These are phyloP conservation scores for Globia sparganii DNA, from an alignment of 2,888 invertebrate genomes.

Conservation along the genomic window DNA sequence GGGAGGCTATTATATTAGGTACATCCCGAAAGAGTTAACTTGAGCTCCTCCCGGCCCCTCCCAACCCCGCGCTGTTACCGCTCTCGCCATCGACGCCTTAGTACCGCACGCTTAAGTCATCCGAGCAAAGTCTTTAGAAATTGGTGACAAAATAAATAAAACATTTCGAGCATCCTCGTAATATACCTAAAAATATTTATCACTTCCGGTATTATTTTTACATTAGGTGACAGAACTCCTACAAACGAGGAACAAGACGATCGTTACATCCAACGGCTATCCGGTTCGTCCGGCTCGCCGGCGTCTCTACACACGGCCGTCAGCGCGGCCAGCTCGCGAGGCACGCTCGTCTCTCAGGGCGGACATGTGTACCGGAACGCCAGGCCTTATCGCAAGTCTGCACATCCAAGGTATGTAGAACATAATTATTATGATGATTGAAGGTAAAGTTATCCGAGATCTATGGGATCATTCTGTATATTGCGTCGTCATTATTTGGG, in stretches of 20 bases:
- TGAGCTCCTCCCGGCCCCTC: too few relatives aligned
- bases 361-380: slow-evolving; percentile 90
- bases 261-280: slow-evolving; percentile 40
- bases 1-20: neutral
- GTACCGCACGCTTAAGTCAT: too few relatives aligned
- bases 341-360: slow-evolving; percentile 89
- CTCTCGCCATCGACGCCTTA: too few relatives aligned
- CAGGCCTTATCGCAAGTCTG: slow-evolving; percentile 77
- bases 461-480: neutral
- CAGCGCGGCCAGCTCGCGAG: slow-evolving; percentile 87
- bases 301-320: slow-evolving; percentile 79
- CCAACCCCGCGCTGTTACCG: too few relatives aligned
- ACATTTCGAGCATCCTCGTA: neutral
- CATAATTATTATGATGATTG: neutral
- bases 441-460: too few relatives aligned
- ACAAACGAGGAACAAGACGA: slow-evolving; percentile 77
- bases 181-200: neutral
- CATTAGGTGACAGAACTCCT: slow-evolving; percentile 81
- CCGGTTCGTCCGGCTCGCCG: slow-evolving; percentile 74
- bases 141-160: neutral
- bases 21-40: neutral
- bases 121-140: too few relatives aligned
- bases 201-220: neutral
- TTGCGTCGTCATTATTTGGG: too few relatives aligned
- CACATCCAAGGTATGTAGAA: slow-evolving; percentile 75